Evolutionary conservation across 64 coral and sea anemone species (phyloP).

Genomic region (Montipora efflorescens): DNA sequence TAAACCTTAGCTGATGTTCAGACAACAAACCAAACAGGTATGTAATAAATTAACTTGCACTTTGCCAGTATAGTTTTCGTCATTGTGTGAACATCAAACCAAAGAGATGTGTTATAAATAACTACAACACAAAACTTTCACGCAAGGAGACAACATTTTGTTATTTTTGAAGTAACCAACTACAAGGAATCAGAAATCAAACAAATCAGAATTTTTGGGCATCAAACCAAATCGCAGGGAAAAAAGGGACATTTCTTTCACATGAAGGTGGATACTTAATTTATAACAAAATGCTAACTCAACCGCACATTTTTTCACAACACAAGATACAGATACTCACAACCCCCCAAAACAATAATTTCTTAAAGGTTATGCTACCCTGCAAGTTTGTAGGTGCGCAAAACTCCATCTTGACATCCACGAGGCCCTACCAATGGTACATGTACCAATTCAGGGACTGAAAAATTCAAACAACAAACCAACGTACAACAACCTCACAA

Average conservation of each 20-base stretch:
- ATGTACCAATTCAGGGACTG: conserved; percentile 21
- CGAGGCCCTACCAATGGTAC: conserved; percentile 45
- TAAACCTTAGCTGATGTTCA: not conserved
- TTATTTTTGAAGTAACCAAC: not conserved
- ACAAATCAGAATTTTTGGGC: too few relatives aligned
- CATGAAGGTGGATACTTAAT: not conserved
- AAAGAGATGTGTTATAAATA: not conserved
- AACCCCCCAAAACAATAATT: conserved; percentile 18
- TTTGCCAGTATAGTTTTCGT: not conserved
- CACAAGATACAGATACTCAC: not conserved
- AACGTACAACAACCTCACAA: conserved; percentile 33
- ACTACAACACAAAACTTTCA: not conserved
- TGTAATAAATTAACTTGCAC: not conserved
- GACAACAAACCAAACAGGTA: not conserved
- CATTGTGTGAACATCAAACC: conserved; percentile 12
- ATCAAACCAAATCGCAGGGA: not conserved
- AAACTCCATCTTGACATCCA: conserved; percentile 46
- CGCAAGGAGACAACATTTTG: conserved; percentile 2
- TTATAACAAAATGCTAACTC: conserved; percentile 5
- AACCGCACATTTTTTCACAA: not conserved
- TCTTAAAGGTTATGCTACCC: conserved; percentile 47
- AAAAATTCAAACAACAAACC: conserved; percentile 57
- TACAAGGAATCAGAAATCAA: not conserved
- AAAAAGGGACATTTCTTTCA: not conserved
- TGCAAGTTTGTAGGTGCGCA: conserved; percentile 37